Evolutionary conservation across 2,888 invertebrate genomes (phyloP).

Genomic region (Acheta domesticus): DNA sequence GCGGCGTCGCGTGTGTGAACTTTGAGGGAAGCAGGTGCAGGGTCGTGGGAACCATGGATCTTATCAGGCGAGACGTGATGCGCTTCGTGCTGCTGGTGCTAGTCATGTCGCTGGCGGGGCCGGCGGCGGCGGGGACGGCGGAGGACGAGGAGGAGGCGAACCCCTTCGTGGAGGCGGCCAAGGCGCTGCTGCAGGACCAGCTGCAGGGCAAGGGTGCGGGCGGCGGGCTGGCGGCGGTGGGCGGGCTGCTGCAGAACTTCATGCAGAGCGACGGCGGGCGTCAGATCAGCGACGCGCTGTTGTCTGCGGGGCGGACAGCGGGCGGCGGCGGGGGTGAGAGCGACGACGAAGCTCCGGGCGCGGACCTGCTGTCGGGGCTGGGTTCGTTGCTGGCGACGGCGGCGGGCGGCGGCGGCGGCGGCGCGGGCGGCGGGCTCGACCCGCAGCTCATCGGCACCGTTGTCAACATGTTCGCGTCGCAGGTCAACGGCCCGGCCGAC

Average conservation of each 20-base stretch:
- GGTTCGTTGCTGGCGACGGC: conserved; percentile 42
- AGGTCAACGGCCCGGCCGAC: conserved; percentile 36
- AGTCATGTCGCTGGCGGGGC: not conserved
- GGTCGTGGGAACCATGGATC: too few relatives aligned
- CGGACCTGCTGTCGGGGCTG: conserved; percentile 46
- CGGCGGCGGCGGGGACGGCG: not conserved
- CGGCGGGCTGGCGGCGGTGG: conserved; percentile 54
- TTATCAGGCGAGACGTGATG: not conserved
- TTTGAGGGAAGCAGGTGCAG: not conserved
- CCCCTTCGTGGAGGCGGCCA: conserved; percentile 66
- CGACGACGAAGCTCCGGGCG: conserved; percentile 40
- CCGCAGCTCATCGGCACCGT: conserved; percentile 58
- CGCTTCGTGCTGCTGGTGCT: not conserved
- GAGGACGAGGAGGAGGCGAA: conserved; percentile 53
- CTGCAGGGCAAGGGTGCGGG: conserved; percentile 48
- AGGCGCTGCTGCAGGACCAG: conserved; percentile 61
- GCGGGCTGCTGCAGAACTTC: conserved; percentile 62
- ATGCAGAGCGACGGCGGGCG: conserved; percentile 66
- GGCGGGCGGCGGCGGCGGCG: conserved; percentile 30
- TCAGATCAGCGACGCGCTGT: conserved; percentile 46
- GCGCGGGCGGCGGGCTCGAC: conserved; percentile 51
- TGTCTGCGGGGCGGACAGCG: conserved; percentile 21
- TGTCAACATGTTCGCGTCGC: conserved; percentile 54
- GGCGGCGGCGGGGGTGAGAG: conserved; percentile 34
- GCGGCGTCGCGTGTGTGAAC: not conserved